A percentile compares a stretch with the other conserved stretches of the same genome.
Conservation (phyloP, 2,888 invertebrate species). For the Pollenia griseotomentosa region DNA sequence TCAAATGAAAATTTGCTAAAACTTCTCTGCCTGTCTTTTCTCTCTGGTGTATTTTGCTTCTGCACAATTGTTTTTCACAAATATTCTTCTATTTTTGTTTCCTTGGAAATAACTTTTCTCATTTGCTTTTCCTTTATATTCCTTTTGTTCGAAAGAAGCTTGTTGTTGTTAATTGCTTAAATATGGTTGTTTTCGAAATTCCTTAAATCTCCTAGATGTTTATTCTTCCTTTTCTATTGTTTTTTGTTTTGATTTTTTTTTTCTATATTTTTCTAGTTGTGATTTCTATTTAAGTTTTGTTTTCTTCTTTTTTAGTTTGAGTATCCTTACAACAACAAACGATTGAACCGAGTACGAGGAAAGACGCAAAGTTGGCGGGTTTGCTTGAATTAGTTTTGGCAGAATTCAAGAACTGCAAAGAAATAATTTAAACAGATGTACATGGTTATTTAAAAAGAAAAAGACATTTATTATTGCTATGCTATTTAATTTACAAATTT, state of each 20-base stretch:
- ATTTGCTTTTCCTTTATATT: background rate
- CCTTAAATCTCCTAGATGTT: background rate
- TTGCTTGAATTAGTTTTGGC: background rate
- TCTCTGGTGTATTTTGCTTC: slow-evolving; percentile 1
- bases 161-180: slow-evolving; percentile 29
- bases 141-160: background rate
- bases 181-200: slow-evolving; percentile 18
- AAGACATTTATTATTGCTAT: background rate
- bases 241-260: slow-evolving; percentile 17
- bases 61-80: background rate
- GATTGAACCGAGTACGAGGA: background rate
- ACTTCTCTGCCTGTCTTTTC: background rate
- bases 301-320: background rate
- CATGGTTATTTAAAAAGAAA: background rate
- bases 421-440: slow-evolving; percentile 1
- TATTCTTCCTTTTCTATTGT: background rate
- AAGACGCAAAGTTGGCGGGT: background rate
- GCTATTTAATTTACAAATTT: slow-evolving; percentile 1
- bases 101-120: background rate
- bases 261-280: slow-evolving; percentile 16
- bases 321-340: background rate
- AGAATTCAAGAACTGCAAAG: slow-evolving; percentile 32
- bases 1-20: slow-evolving; percentile 28
- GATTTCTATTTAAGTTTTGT: slow-evolving; percentile 25
- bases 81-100: slow-evolving; percentile 6